A percentile compares a stretch with the other conserved stretches of the same genome.
These are phyloP conservation scores for Thinocorus orbignyianus DNA, from an alignment of 2,113 vertebrate species.

Conservation along the genomic window DNA sequence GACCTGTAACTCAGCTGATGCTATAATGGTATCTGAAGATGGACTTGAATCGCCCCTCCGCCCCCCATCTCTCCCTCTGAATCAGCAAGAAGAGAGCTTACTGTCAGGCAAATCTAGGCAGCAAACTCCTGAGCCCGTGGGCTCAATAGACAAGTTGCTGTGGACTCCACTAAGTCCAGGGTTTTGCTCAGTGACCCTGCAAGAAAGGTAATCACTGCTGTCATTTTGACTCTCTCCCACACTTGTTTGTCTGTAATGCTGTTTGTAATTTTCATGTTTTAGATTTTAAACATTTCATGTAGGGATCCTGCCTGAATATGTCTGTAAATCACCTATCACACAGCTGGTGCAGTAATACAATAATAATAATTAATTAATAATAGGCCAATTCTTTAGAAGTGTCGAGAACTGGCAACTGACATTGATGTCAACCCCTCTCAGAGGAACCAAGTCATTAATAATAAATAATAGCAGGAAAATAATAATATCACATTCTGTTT, in stretches of 20 bases:
- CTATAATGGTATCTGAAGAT: background rate
- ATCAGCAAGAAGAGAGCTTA: background rate
- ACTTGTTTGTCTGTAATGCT: background rate
- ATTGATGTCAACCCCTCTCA: conserved; percentile 57
- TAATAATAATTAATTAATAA: conserved; percentile 72
- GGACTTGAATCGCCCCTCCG: background rate
- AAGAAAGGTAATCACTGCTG: background rate
- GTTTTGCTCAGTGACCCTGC: conserved; percentile 16
- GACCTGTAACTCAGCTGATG: background rate
- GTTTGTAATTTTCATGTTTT: conserved; percentile 35
- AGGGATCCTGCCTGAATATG: conserved; percentile 20
- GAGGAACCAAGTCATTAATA: conserved; percentile 66
- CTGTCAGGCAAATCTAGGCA: background rate
- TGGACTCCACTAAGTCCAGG: background rate
- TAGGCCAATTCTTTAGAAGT: conserved; percentile 56
- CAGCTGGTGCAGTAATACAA: conserved; percentile 40
- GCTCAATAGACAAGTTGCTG: background rate
- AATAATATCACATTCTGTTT: conserved; percentile 68
- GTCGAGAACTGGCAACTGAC: conserved; percentile 34
- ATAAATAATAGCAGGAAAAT: conserved; percentile 60
- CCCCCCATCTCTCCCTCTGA: accelerated
- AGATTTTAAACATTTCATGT: conserved; percentile 47
- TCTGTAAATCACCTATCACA: conserved; percentile 50
- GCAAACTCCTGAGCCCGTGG: background rate
- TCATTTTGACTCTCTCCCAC: conserved; percentile 1